Base-by-base conservation (phyloP, 2,888 invertebrate genomes). In the Cataglyphis albicans region DNA sequence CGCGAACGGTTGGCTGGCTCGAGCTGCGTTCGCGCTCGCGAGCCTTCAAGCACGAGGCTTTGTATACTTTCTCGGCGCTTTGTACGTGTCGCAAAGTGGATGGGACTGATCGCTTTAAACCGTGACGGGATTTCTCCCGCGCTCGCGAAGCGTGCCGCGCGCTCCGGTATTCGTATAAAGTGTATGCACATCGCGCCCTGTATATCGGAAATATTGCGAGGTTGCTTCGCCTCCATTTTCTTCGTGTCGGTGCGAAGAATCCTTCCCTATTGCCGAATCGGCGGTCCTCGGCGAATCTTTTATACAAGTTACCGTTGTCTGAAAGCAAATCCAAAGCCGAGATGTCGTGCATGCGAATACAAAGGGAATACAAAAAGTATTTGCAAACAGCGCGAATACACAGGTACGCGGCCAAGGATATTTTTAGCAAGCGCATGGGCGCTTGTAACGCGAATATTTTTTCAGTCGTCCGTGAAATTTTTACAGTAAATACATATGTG, bases 21-120 rank as follows among this genome's bases (percentile, higher is more conserved):
- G 76, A 52, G 59, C 59, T n/a, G 35, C 18, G 57, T 21, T 38
- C 78, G 68, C 25, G n/a, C 52, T 32, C 32, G 41, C 41, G 82
- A 85, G 81, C 80, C 87, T 83, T 85, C 76, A 10, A 61, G n/a
- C 48, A 52, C 48, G 48, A n/a, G 89, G 84, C 67, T 87, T 90
- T 89, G 86, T 89, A 86, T 86, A 86, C 89, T 87, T 85, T 89
- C 87, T 3, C 76, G 84, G 67, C 82, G 87, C 90, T 90, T 90
- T 90, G 89, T 90, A 90, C 88, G 90, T 84, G 90, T 90, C 90
- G 90, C 89, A 81, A 86, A 85, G 89, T 87, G 86, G 90, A 86
- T 84, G 89, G 90, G 89, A 89, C 90, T 89, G 90, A 90, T 90
- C 90, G 89, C 85, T 90, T 89, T 89, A 90, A 90, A 90, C 86